phyloP scores from a whole-genome alignment of 2,113 vertebrate genomes.

The Donacobius atricapilla region DNA sequence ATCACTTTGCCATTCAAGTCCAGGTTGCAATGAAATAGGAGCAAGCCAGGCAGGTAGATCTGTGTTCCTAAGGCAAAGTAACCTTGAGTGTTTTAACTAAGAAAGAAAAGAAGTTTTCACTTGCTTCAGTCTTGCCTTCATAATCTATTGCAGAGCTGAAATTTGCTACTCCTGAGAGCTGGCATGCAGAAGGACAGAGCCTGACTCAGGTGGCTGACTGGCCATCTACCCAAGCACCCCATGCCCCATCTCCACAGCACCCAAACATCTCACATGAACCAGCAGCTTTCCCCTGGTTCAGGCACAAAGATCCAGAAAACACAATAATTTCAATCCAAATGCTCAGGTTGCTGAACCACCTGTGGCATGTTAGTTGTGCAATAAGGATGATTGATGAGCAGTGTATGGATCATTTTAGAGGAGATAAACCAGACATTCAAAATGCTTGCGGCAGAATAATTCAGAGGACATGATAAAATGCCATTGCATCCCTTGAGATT shows the following conservation, averaged over 20 bases:
- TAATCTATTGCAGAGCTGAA: background rate
- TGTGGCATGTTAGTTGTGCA: background rate
- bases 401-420: background rate
- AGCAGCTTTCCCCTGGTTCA: background rate
- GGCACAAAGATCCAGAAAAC: background rate
- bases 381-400: background rate
- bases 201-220: background rate
- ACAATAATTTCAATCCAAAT: background rate
- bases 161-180: background rate
- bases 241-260: background rate
- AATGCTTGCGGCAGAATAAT: background rate
- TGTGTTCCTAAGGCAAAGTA: background rate
- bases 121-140: background rate
- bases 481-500: background rate
- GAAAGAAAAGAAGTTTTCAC: background rate
- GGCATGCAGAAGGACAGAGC: background rate
- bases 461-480: background rate
- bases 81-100: background rate
- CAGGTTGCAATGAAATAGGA: background rate
- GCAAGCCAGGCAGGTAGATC: background rate
- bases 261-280: background rate
- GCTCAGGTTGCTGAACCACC: background rate
- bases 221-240: background rate
- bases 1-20: background rate
- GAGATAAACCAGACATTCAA: conserved; percentile 19